Conservation (phyloP, 2,113 vertebrate species). For the Salvelinus fontinalis region DNA sequence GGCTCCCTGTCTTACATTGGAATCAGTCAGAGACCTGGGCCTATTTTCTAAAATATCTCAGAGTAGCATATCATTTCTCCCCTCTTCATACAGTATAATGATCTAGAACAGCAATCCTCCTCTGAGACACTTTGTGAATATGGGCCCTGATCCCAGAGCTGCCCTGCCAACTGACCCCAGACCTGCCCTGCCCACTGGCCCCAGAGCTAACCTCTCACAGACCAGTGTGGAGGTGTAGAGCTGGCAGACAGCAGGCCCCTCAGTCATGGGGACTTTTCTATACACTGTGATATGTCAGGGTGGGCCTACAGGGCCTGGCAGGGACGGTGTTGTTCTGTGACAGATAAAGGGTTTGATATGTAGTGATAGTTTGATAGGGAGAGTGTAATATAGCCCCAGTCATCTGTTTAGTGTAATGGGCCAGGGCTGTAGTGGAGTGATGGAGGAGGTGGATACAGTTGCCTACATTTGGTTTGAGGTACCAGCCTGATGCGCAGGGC, state of each 20-base stretch:
- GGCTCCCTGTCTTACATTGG: not conserved
- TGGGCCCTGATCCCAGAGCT: no score
- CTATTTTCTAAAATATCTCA: no score
- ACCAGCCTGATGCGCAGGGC: no score
- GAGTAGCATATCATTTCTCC: no score
- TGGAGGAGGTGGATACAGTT: not conserved
- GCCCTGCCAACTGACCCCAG: no score
- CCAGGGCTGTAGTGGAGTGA: not conserved
- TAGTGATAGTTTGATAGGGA: conserved; percentile 3
- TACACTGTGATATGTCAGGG: conserved; percentile 21
- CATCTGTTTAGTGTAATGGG: not conserved
- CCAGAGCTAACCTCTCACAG: conserved; percentile 4
- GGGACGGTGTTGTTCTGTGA: not conserved
- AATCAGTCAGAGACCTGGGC: not conserved
- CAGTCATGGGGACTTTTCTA: conserved; percentile 11
- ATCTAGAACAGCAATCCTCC: no score
- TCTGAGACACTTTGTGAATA: no score
- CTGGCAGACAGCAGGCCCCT: not conserved
- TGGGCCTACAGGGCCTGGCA: conserved; percentile 9
- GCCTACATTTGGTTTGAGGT: no score
- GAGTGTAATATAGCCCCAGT: conserved; percentile 14
- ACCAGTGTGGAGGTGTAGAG: conserved; percentile 24
- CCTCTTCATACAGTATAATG: no score
- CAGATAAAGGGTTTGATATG: conserved; percentile 26
- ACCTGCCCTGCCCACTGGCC: not conserved